Percentiles rank a stretch among this genome's conserved stretches.
Evolutionary conservation across 2,888 invertebrate genomes (phyloP).

Genomic region (Sisyra nigra): DNA sequence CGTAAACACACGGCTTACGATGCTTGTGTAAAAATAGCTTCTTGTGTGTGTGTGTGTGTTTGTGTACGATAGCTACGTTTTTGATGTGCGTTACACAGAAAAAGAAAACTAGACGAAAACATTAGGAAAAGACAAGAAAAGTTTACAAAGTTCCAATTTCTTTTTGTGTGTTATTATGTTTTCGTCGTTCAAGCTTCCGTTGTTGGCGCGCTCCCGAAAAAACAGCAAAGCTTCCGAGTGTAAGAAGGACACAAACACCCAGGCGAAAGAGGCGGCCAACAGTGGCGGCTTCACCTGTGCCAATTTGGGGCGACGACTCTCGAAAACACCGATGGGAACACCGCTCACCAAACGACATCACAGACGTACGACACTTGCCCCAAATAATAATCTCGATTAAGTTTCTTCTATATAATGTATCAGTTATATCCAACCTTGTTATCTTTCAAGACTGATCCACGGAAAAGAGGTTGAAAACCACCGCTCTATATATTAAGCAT

Average conservation of each 20-base stretch:
- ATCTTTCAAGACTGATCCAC: no score
- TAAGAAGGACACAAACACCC: not conserved
- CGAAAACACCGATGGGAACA: slow-evolving; percentile 35
- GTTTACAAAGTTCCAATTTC: no score
- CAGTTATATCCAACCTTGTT: no score
- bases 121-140: slow-evolving; percentile 1
- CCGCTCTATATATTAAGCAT: no score
- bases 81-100: not conserved
- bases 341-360: slow-evolving; percentile 34
- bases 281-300: slow-evolving; percentile 13
- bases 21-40: not conserved
- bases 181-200: slow-evolving; percentile 36
- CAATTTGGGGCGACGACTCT: slow-evolving; percentile 28
- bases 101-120: not conserved
- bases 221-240: slow-evolving; percentile 22
- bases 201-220: slow-evolving; percentile 30
- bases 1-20: not conserved
- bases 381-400: not conserved
- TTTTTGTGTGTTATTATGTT: slow-evolving; percentile 27
- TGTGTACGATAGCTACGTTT: not conserved
- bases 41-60: no score
- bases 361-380: slow-evolving; percentile 25
- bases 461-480: no score
- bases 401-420: not conserved
- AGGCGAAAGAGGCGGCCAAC: slow-evolving; percentile 14